phyloP scores from a whole-genome alignment of 2,797 vertebrate genomes.

The Gadopsis marmoratus region DNA sequence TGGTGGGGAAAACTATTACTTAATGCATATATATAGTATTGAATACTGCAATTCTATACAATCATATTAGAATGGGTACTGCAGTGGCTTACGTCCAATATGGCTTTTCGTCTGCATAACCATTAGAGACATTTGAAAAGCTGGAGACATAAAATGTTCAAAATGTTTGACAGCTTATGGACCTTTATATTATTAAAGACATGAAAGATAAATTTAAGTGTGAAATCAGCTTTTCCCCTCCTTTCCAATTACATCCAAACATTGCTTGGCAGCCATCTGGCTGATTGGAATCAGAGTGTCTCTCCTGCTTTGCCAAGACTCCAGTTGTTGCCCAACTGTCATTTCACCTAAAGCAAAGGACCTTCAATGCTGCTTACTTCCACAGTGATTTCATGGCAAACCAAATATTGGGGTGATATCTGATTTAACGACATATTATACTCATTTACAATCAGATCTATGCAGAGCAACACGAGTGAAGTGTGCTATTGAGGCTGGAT shows the following conservation, averaged over 20 bases:
- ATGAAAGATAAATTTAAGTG: slow-evolving; percentile 68
- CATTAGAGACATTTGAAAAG: slow-evolving; percentile 3
- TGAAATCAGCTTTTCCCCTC: slow-evolving; percentile 61
- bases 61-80: neutral
- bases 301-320: slow-evolving; percentile 70
- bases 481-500: neutral
- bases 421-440: slow-evolving; percentile 18
- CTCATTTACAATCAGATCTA: slow-evolving; percentile 15
- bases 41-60: slow-evolving; percentile 7
- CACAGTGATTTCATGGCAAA: slow-evolving; percentile 2
- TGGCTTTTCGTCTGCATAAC: slow-evolving; percentile 37
- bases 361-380: slow-evolving; percentile 36
- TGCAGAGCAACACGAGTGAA: neutral
- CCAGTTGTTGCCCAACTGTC: slow-evolving; percentile 73
- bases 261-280: slow-evolving; percentile 80
- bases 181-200: slow-evolving; percentile 61
- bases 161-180: slow-evolving; percentile 56
- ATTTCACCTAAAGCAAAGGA: slow-evolving; percentile 60
- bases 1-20: neutral
- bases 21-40: neutral
- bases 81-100: neutral
- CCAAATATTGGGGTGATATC: neutral
- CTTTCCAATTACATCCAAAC: slow-evolving; percentile 72
- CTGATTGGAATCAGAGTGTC: slow-evolving; percentile 76
- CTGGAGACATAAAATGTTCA: slow-evolving; percentile 7